Evolutionary conservation across 2,113 vertebrate species (phyloP).

Genomic region (Myotis lucifugus): DNA sequence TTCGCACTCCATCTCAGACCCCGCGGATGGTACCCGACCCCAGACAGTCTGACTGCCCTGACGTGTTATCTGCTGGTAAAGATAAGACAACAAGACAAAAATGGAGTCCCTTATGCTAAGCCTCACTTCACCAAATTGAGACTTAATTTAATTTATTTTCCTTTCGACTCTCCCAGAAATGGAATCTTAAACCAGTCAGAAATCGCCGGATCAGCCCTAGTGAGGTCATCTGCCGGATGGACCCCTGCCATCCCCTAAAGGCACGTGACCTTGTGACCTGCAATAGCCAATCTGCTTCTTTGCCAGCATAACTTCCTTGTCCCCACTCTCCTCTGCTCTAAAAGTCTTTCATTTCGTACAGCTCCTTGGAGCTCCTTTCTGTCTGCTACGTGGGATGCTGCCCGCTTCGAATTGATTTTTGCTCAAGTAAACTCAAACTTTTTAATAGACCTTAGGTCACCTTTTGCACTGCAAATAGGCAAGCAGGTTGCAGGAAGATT

Average conservation of each 20-base stretch:
- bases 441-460: neutral
- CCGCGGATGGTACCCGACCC: neutral
- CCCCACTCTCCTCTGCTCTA: neutral
- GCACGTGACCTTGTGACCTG: neutral
- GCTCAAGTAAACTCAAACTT: neutral
- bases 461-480: neutral
- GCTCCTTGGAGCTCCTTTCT: neutral
- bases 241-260: neutral
- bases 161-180: neutral
- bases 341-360: fast-evolving
- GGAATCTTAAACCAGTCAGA: neutral
- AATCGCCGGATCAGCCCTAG: neutral
- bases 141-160: neutral
- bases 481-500: neutral
- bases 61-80: neutral
- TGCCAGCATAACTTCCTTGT: neutral
- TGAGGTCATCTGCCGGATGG: neutral
- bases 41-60: neutral
- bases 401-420: neutral
- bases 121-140: neutral
- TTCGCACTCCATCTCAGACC: neutral
- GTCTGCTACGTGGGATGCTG: neutral
- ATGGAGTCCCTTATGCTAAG: neutral
- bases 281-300: fast-evolving
- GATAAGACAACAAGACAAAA: neutral